Base-by-base conservation (phyloP, 2,113 vertebrate species). In the Leucosticte australis region DNA sequence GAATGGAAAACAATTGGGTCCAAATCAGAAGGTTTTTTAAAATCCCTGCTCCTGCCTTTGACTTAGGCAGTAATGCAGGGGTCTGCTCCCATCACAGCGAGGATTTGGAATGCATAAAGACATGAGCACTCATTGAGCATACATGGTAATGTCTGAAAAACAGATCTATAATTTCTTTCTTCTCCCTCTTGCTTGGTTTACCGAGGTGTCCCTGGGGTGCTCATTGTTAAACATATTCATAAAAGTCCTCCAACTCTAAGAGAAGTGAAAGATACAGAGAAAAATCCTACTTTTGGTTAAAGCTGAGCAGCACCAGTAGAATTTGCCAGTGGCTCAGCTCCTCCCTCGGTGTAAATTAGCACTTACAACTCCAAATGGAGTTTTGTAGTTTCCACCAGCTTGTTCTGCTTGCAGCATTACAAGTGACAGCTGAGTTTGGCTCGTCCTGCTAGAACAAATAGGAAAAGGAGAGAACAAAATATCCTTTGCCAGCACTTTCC, bases 101-200 rank as follows among this genome's bases (percentile, higher is more conserved):
- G 57, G 86, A 39, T 77, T 52, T 26, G 37, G 60, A 33, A 39
- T 90, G 92, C 93, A 92, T 63, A 93, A 92, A 94, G 83, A 41
- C 65, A 24, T 2, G 27, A 86, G 78, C 75, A 33, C 71, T 83
- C 75, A 15, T 39, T 67, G 56, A 81, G 83, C 60, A 53, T 68
- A 86, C 11, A 31, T 57, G 49, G 64, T 18, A 68, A 86, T 31
- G 65, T 23, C 90, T 97, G 93, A 49, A 94, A 96, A 97, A 89
- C 76, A 96, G 86, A 96, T 95, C 93, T 92, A 73, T 96, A 87
- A 88, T 89, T 90, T 87, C 90, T 95, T 96, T 96, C 93, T 96
- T 94, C 83, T 94, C 60, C 42, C 83, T 82, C 65, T 87, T 82
- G 56, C 94, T 96, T 87, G 80, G 94, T 95, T 97, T 97, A 94